Conservation (phyloP, 1,140 invertebrate species). For the Brachionus sp. region DNA sequence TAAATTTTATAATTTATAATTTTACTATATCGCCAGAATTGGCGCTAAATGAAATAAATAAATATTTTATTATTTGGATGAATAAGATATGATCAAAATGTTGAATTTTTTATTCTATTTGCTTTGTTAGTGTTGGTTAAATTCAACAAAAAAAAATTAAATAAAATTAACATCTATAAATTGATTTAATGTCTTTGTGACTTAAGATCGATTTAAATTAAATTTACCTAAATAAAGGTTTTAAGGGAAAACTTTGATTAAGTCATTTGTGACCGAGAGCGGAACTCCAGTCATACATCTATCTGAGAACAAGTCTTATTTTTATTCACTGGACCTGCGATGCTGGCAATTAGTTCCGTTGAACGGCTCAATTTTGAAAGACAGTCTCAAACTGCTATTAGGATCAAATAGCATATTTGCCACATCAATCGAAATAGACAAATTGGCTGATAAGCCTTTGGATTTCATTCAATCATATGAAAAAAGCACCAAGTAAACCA, state of each 20-base stretch:
- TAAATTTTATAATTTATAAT: too few species aligned
- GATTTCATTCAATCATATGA: conserved; percentile 30
- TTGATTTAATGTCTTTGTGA: too few species aligned
- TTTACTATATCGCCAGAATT: too few species aligned
- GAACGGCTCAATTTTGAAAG: background rate
- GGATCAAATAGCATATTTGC: conserved; percentile 24
- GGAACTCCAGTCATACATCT: background rate
- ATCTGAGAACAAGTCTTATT: conserved; percentile 7
- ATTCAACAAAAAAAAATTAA: too few species aligned
- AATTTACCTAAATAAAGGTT: background rate
- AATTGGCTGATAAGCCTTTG: background rate
- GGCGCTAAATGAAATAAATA: too few species aligned
- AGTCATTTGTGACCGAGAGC: conserved; percentile 29
- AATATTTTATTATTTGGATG: too few species aligned
- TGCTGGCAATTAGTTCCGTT: conserved; percentile 35
- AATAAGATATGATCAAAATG: too few species aligned
- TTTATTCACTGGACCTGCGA: background rate
- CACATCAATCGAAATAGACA: background rate
- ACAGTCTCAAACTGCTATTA: background rate
- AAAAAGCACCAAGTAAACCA: background rate
- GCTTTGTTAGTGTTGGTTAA: too few species aligned
- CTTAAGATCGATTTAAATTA: background rate
- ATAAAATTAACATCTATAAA: too few species aligned
- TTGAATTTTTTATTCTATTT: too few species aligned
- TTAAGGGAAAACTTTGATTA: background rate